Evolutionary conservation across 2,888 invertebrate genomes (phyloP), one percentile per base, ranked within the genome.

Genomic region (Caenorhabditis panamensis): DNA sequence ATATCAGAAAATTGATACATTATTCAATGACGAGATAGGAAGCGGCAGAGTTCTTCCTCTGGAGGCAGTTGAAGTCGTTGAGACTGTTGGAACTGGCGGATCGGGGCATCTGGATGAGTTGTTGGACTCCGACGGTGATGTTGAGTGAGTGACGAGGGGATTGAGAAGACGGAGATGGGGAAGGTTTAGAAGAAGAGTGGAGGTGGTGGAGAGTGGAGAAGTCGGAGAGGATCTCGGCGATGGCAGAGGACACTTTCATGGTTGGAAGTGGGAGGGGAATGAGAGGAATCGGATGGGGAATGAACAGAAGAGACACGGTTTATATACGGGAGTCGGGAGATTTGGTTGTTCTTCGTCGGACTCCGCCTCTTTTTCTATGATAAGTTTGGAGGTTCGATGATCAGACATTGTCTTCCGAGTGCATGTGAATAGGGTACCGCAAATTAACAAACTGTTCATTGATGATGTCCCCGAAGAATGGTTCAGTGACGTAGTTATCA

Each of bases 171-270:
- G 49, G n/a, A 0, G 54, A 28, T 2, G 61, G n/a, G 16, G 24
- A 1, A 13, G 56, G 24, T 9, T 20, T 51, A 0, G 64, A 26
- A 41, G 59, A 37, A 16, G 62, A 16, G 49, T 58, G 77, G n/a
- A 69, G 41, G 41, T 62, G 68, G 49, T 69, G 76, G 63, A 76
- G 63, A 56, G 68, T 63, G 20, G 76, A 63, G 63, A 76, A 76
- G 22, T 76, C 68, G 18, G 68, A 63, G 37, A 76, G 61, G 13
- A 76, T 76, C 51, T 76, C 76, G 41, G 68, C 68, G 28, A 76
- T 5, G 11, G 76, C 68, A 18, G 36, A 0, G 11, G 76, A 49
- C 22, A 76, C 37, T 63, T 68, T 69, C 77, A 77, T 77, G 16
- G 13, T 62, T 28, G 49, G 31, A 31, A 31, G 31, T 41, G 31